Evolutionary conservation across 2,797 vertebrate species (phyloP).

Genomic region (Lutjanus campechanus): DNA sequence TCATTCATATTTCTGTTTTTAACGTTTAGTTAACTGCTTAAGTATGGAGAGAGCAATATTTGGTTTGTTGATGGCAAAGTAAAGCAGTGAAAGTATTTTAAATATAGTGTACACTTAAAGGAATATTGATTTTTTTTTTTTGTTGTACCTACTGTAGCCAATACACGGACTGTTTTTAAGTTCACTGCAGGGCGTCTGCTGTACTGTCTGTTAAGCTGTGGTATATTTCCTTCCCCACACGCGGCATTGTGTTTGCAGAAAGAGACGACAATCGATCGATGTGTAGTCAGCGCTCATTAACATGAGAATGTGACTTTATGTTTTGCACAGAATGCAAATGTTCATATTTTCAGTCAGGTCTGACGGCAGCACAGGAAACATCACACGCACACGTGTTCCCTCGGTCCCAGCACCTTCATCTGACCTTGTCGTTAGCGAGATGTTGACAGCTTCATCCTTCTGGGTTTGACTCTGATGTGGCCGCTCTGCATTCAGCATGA

Average conservation of each 20-base stretch:
- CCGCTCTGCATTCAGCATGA: conserved; percentile 16
- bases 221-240: background rate
- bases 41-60: no score
- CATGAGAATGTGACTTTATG: background rate
- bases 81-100: no score
- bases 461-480: conserved; percentile 14
- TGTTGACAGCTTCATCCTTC: conserved; percentile 31
- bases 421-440: conserved; percentile 20
- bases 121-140: no score
- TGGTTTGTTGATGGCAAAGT: no score
- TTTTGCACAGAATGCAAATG: conserved; percentile 1
- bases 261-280: background rate
- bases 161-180: no score
- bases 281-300: conserved; percentile 3
- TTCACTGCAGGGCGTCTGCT: no score
- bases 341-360: conserved; percentile 2
- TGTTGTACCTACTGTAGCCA: no score
- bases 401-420: conserved; percentile 20
- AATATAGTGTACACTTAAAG: no score
- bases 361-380: conserved; percentile 4
- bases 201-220: no score
- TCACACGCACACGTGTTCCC: background rate
- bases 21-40: no score
- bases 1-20: no score
- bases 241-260: background rate